Conservation (phyloP, 1,140 invertebrate genomes). For the Euborellia annulipes region DNA sequence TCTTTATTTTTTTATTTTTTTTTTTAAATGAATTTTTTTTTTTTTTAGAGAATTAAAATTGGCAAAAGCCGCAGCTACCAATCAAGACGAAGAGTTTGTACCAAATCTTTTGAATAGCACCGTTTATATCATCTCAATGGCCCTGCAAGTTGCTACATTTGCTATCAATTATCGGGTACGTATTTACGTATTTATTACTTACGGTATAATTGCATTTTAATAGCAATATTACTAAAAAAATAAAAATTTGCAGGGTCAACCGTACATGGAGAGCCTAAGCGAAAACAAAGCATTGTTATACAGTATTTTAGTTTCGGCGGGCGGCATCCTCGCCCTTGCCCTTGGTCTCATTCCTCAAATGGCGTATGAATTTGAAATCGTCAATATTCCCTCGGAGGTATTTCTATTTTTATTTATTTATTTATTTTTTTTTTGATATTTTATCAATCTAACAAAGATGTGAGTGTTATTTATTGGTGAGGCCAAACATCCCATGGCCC, state of each 20-base stretch:
- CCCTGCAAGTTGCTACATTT: slow-evolving; percentile 94
- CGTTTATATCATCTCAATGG: slow-evolving; percentile 95
- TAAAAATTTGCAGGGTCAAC: slow-evolving; percentile 60
- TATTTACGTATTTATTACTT: slow-evolving; percentile 8
- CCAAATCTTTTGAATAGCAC: slow-evolving; percentile 93
- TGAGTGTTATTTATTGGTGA: too few species aligned
- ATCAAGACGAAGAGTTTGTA: slow-evolving; percentile 68
- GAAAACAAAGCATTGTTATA: slow-evolving; percentile 89
- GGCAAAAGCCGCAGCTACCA: background rate
- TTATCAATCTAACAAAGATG: too few species aligned
- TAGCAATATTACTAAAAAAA: slow-evolving; percentile 5
- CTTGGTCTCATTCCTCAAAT: slow-evolving; percentile 62
- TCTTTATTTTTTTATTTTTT: background rate
- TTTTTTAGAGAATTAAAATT: slow-evolving; percentile 5
- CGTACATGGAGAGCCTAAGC: slow-evolving; percentile 91
- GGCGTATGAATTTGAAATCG: slow-evolving; percentile 71
- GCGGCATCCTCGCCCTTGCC: slow-evolving; percentile 56
- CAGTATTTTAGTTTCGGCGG: slow-evolving; percentile 60
- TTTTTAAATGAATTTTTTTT: slow-evolving; percentile 5
- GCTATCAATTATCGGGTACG: slow-evolving; percentile 95
- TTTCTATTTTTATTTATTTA: slow-evolving; percentile 25
- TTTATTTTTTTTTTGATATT: slow-evolving; percentile 3
- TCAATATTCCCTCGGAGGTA: slow-evolving; percentile 72
- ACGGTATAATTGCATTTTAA: background rate
- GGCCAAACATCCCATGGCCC: too few species aligned